Percentiles rank a stretch among this genome's conserved stretches.
These are phyloP conservation scores for Suillia variegata DNA, from an alignment of 2,888 invertebrate species.

Conservation along the genomic window DNA sequence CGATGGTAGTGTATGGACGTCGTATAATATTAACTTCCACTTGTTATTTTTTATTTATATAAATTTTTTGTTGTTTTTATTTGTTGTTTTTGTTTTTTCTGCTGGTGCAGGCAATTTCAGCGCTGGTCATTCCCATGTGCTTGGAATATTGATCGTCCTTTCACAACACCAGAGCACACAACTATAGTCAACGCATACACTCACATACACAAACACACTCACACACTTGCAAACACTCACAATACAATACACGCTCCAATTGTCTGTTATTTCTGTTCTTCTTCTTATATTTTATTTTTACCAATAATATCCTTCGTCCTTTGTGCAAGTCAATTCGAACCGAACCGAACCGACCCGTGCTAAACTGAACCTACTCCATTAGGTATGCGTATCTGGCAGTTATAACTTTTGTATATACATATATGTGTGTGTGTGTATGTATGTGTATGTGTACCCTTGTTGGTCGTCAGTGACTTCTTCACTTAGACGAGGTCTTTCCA, in stretches of 20 bases:
- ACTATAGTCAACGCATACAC: not conserved
- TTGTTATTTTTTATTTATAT: no score
- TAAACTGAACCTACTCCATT: slow-evolving; percentile 1
- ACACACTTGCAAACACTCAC: no score
- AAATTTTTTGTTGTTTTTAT: not conserved
- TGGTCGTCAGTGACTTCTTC: not conserved
- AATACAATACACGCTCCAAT: not conserved
- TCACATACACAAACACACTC: no score
- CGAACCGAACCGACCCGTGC: no score
- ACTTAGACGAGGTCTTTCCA: not conserved
- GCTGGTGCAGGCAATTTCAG: not conserved
- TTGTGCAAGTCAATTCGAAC: no score
- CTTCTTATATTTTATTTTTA: no score
- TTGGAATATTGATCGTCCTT: not conserved
- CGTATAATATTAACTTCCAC: no score
- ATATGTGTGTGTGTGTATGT: not conserved
- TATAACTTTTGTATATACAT: slow-evolving; percentile 3
- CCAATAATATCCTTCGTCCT: not conserved
- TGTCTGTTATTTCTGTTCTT: not conserved
- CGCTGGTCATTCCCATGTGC: not conserved
- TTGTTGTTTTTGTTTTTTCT: not conserved
- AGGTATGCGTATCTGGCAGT: slow-evolving; percentile 1
- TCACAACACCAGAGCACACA: not conserved
- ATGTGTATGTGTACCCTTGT: not conserved
- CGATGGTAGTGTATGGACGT: no score